Evolutionary conservation across 2,797 vertebrate species (phyloP).

Genomic region (Rachycentron canadum): DNA sequence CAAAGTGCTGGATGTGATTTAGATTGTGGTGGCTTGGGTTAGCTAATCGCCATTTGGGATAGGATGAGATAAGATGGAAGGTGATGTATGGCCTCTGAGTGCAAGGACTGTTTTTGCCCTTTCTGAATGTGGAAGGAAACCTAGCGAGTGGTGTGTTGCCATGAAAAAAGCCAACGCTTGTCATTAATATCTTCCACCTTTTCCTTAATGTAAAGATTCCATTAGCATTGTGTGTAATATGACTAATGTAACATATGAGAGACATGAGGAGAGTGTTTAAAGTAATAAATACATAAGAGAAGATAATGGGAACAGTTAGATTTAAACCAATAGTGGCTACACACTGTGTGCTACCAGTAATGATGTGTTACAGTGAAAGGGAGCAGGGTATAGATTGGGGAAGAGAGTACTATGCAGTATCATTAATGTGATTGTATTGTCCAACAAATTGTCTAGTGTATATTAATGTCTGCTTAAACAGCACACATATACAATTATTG

Average conservation of each 20-base stretch:
- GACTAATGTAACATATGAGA: background rate
- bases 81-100: conserved; percentile 46
- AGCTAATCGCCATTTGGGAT: conserved; percentile 78
- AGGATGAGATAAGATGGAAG: conserved; percentile 59
- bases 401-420: conserved; percentile 49
- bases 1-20: conserved; percentile 66
- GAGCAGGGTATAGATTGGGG: conserved; percentile 32
- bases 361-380: conserved; percentile 25
- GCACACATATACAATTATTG: conserved; percentile 69
- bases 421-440: conserved; percentile 61
- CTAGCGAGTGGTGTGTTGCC: conserved; percentile 22
- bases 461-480: conserved; percentile 62
- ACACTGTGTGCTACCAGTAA: conserved; percentile 5
- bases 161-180: conserved; percentile 24
- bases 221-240: background rate
- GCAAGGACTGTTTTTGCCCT: conserved; percentile 36
- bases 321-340: conserved; percentile 8
- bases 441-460: conserved; percentile 65
- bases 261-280: conserved; percentile 7
- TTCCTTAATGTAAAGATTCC: conserved; percentile 11
- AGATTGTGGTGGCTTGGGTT: conserved; percentile 56
- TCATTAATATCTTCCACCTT: conserved; percentile 27
- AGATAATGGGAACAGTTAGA: background rate
- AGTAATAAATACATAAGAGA: conserved; percentile 9
- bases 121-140: conserved; percentile 41